Evolutionary conservation across 2,888 invertebrate species (phyloP).

Genomic region (Argynnis bischoffii): DNA sequence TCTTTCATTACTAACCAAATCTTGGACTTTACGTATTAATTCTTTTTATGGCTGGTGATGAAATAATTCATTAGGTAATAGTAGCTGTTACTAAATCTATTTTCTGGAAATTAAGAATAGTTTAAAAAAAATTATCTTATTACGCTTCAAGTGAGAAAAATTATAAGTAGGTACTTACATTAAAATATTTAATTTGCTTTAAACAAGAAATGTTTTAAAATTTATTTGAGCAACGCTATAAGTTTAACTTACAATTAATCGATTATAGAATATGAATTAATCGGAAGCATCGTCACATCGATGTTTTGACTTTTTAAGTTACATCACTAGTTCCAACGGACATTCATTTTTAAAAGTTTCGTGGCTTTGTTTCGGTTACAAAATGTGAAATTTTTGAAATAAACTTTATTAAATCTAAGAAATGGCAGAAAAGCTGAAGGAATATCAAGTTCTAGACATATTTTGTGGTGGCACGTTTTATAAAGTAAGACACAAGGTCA

Average conservation of each 20-base stretch:
- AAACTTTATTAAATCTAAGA: constrained; percentile 39
- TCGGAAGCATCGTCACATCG: background rate
- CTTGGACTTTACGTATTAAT: too few relatives aligned
- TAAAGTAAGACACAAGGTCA: constrained; percentile 80
- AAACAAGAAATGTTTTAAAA: too few relatives aligned
- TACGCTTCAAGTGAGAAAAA: too few relatives aligned
- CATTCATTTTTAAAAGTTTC: constrained; percentile 61
- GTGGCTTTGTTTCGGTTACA: constrained; percentile 71
- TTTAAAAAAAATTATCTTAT: too few relatives aligned
- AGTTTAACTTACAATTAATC: background rate
- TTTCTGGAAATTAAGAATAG: too few relatives aligned
- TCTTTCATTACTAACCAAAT: too few relatives aligned
- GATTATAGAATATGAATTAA: background rate
- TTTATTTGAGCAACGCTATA: too few relatives aligned
- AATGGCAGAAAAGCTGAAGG: constrained; percentile 73
- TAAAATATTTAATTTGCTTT: too few relatives aligned
- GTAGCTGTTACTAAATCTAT: too few relatives aligned
- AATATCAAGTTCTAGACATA: constrained; percentile 79
- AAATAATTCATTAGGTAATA: too few relatives aligned
- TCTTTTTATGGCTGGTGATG: too few relatives aligned
- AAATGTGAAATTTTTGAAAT: constrained; percentile 61
- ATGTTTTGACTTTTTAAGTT: constrained; percentile 11
- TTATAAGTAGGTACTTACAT: too few relatives aligned
- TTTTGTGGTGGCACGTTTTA: constrained; percentile 76
- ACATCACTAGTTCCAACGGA: constrained; percentile 54